Evolutionary conservation across 2,888 invertebrate genomes (phyloP), one percentile per base, ranked within the genome.

Genomic region (Eulithis testata): DNA sequence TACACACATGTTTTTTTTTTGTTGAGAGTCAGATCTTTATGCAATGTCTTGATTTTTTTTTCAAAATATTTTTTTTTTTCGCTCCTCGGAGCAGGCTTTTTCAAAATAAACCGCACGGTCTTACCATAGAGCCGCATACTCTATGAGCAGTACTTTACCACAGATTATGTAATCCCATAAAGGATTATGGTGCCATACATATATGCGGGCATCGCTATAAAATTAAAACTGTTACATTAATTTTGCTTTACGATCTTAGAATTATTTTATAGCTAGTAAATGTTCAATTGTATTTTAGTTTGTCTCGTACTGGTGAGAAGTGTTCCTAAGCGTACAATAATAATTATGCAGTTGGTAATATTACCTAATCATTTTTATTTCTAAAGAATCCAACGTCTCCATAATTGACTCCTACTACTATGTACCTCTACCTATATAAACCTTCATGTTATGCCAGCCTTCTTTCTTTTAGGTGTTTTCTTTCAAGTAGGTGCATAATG

Each of bases 201-300:
- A 68, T 66, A 82, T 80, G 91, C 91, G 91, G 91, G 91, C 74
- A 66, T 75, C 63, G 74, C 78, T 77, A 81, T 90, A 86, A 90
- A 88, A 85, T 85, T 77, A 83, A 77, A 81, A 85, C 80, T 81
- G 79, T 81, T 79, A 82, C 79, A 82, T 80, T 83, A 82, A 81
- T 84, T 82, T 79, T 74, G 79, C 71, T 90, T 91, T 87, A 91
- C 81, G 85, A 79, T 75, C 76, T 70, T 79, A 78, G 77, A 85
- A 86, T 88, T 77, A 84, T 85, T 89, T 86, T 85, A 88, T 81
- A 73, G 75, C 82, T 69, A 72, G 77, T 87, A 82, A 88, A 88
- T 77, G 78, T 81, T 82, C 77, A 77, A 86, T 86, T 84, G 79
- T 79, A 83, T 82, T 75, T 79, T 73, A 73, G 73, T 73, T 56